Conservation (phyloP, 1,140 invertebrate species). For the Drosophila pseudoobscura region DNA sequence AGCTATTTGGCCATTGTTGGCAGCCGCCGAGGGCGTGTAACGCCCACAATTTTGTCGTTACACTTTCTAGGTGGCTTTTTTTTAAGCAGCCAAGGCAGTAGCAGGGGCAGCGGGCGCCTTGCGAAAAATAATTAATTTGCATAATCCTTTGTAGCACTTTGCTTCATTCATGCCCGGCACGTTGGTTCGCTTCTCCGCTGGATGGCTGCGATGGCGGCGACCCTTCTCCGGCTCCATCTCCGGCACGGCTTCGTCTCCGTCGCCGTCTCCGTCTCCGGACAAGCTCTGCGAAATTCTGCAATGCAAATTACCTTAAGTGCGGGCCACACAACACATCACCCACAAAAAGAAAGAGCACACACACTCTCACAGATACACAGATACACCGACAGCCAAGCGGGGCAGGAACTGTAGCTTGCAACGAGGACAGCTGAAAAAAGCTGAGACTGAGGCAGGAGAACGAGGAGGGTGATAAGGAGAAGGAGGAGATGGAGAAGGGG, state of each 20-base stretch:
- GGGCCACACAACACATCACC: constrained; percentile 76
- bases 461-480: neutral
- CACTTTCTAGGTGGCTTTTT: constrained; percentile 65
- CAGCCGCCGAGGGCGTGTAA: constrained; percentile 54
- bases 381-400: constrained; percentile 4
- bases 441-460: no score
- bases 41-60: constrained; percentile 78
- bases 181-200: constrained; percentile 42
- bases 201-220: constrained; percentile 25
- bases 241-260: neutral
- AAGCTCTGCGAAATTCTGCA: constrained; percentile 75
- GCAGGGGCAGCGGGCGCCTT: constrained; percentile 59
- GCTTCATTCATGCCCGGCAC: constrained; percentile 79
- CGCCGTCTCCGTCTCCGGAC: constrained; percentile 44
- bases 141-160: constrained; percentile 82
- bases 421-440: constrained; percentile 31
- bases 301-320: constrained; percentile 82
- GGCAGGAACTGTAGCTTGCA: constrained; percentile 3
- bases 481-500: neutral
- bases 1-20: constrained; percentile 72
- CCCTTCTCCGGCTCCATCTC: no score
- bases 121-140: constrained; percentile 82
- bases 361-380: constrained; percentile 3
- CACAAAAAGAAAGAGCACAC: constrained; percentile 50
- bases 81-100: neutral